phyloP scores from a whole-genome alignment of 2,113 vertebrate genomes.

The Spilogale gracilis region DNA sequence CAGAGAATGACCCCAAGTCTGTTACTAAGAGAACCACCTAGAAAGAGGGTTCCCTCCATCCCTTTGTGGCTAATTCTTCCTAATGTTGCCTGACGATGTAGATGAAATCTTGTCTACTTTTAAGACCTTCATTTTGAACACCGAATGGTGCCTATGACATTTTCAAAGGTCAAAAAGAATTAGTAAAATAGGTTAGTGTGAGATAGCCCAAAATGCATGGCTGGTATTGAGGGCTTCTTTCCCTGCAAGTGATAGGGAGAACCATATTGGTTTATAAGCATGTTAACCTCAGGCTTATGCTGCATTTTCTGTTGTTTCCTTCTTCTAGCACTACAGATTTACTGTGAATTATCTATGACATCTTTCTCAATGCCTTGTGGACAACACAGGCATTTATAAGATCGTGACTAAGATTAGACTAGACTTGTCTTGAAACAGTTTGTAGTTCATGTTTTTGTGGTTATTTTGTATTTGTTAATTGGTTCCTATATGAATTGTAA shows the following conservation, averaged over 20 bases:
- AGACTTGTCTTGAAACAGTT: neutral
- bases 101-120: neutral
- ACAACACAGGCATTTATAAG: neutral
- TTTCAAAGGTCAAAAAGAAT: slow-evolving; percentile 27
- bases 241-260: neutral
- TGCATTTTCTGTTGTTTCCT: neutral
- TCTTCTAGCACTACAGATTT: neutral
- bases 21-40: neutral
- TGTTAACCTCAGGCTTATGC: neutral
- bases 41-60: neutral
- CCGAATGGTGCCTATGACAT: neutral
- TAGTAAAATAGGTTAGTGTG: neutral
- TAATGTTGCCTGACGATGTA: neutral
- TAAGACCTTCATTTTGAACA: neutral
- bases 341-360: neutral
- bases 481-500: neutral
- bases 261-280: neutral
- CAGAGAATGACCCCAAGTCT: neutral
- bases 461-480: slow-evolving; percentile 20
- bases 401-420: neutral
- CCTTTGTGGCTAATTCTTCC: neutral
- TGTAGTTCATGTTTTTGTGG: neutral
- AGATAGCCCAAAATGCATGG: neutral
- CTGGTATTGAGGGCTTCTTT: neutral
- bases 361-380: neutral